Evolutionary conservation across 2,888 invertebrate genomes (phyloP).

Genomic region (Abscondita cerata): DNA sequence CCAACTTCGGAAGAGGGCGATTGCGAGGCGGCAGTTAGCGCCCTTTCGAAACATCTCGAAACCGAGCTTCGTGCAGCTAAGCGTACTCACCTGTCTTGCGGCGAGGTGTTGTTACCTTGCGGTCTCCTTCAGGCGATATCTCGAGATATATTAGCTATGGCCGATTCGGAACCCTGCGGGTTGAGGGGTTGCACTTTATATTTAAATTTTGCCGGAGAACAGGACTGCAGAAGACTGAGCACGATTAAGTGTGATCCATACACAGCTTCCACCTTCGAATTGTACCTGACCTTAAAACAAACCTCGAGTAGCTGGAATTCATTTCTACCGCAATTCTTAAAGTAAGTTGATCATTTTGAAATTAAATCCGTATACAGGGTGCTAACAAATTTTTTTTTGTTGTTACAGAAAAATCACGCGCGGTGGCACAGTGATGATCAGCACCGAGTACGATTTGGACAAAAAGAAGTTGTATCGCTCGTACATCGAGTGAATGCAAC

Average conservation of each 20-base stretch:
- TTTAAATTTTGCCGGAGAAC: conserved; percentile 79
- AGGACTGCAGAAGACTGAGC: conserved; percentile 72
- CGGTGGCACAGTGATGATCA: conserved; percentile 84
- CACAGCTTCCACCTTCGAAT: conserved; percentile 88
- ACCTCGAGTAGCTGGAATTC: conserved; percentile 86
- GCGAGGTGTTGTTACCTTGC: conserved; percentile 85
- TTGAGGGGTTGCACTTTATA: conserved; percentile 84
- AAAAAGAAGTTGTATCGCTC: conserved; percentile 87
- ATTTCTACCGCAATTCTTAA: conserved; percentile 85
- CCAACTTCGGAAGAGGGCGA: conserved; percentile 53
- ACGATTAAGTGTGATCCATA: conserved; percentile 84
- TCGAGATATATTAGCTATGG: conserved; percentile 79
- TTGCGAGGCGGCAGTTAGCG: conserved; percentile 62
- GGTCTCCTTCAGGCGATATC: conserved; percentile 82
- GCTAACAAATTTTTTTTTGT: conserved; percentile 36
- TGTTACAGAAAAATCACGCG: conserved; percentile 76
- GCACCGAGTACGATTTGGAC: conserved; percentile 81
- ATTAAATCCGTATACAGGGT: background rate
- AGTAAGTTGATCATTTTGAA: conserved; percentile 67
- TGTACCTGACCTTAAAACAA: conserved; percentile 86
- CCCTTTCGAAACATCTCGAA: conserved; percentile 79
- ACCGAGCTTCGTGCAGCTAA: conserved; percentile 82
- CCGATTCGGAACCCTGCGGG: conserved; percentile 90
- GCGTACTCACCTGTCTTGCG: conserved; percentile 79
- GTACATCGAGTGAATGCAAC: conserved; percentile 50